Percentiles rank a stretch among this genome's conserved stretches.
Evolutionary conservation across 2,113 vertebrate species (phyloP).

Genomic region (Cettia cetti): DNA sequence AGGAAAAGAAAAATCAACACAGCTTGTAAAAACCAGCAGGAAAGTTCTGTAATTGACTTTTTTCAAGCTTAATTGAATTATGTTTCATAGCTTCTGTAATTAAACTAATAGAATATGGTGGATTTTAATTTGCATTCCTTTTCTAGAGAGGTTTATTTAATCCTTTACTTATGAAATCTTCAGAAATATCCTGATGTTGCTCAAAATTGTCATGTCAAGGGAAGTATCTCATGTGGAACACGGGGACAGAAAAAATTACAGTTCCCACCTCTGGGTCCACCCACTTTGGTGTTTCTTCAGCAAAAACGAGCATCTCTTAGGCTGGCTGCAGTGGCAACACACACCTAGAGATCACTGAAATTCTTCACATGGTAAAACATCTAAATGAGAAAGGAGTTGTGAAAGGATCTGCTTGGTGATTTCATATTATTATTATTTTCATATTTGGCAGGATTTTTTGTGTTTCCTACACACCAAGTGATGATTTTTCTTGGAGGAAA

Average conservation of each 20-base stretch:
- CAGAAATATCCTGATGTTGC: not conserved
- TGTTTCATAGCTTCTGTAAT: slow-evolving; percentile 56
- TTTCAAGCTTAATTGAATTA: slow-evolving; percentile 39
- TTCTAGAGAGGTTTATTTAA: not conserved
- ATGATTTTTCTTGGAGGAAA: not conserved
- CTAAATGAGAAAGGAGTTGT: not conserved
- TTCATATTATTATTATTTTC: not conserved
- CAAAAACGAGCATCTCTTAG: not conserved
- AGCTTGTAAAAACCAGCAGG: slow-evolving; percentile 49
- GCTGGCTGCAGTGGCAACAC: not conserved
- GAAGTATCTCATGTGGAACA: not conserved
- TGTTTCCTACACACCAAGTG: not conserved
- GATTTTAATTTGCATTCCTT: slow-evolving; percentile 35
- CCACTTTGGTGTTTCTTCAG: not conserved
- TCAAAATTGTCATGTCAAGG: not conserved
- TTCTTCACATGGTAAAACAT: not conserved
- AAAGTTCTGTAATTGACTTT: slow-evolving; percentile 46
- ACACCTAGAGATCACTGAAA: not conserved
- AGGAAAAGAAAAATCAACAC: slow-evolving; percentile 43
- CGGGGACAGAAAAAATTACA: not conserved
- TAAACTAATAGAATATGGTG: slow-evolving; percentile 20
- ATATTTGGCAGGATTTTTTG: not conserved
- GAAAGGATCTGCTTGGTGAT: not conserved
- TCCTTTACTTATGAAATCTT: not conserved
- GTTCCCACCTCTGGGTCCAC: not conserved